Evolutionary conservation across 2,888 invertebrate genomes (phyloP), one percentile per base, ranked within the genome.

Genomic region (Coleophora flavipennella): DNA sequence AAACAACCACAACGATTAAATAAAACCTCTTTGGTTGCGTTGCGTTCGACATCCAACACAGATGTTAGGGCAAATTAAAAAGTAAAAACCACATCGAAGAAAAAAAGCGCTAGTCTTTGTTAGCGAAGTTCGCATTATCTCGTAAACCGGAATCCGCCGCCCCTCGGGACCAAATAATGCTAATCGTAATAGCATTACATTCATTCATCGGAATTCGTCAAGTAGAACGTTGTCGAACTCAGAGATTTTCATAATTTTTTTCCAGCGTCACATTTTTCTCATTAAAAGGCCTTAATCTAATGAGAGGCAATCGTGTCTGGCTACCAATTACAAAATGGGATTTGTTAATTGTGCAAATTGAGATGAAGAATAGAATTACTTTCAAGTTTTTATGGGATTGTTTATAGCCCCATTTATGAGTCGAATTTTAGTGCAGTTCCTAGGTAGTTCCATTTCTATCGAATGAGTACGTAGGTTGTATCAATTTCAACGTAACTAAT

Each of bases 181-280:
- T 83, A 83, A 84, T 84, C 79, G 74, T 81, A 83, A 83, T 80
- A 68, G 75, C 72, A 83, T 80, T 83, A 83, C 79, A 77, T 80
- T 80, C 76, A 79, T 80, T 79, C 76, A 64, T 49, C 53, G 76
- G 70, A 76, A 77, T 73, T 76, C 72, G 71, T 81, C 71, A 73
- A 81, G 81, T 77, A 76, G 40, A 43, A 31, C 62, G 63, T 57
- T 49, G 53, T 53, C 55, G 29, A 29, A n/a, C 11, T 11, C 11
- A 10, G 8, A 62, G 59, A 62, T 67, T 71, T 70, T 61, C 66
- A 64, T 68, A 52, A 62, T 67, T 67, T 74, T 77, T 77, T 72
- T 53, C 42, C 50, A 50, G 48, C 56, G 57, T 55, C 59, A 59
- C 60, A 66, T 60, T 68, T 71, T 74, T 71, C 67, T 70, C 71